Base-by-base conservation (phyloP, 2,888 invertebrate species). In the Thera britannica region DNA sequence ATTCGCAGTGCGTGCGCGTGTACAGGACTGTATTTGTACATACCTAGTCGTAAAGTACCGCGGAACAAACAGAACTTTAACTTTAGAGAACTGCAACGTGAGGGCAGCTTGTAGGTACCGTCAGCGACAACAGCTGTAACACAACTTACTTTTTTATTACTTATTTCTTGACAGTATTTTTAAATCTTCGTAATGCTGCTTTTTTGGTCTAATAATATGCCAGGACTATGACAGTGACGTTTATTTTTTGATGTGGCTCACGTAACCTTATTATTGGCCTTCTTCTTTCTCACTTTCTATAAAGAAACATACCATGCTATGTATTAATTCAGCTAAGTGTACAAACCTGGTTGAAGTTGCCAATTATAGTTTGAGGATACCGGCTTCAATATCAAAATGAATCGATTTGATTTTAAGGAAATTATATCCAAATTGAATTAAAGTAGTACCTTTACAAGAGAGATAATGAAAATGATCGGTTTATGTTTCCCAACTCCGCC, bases 41-140 rank as follows among this genome's bases (percentile, higher is more conserved):
- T 56, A 49, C 54, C 58, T 59, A 52, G 51, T 63, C 70, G 65
- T 70, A 70, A 70, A 64, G 66, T 69, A 52, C 52, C 58, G 63
- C 58, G 63, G 57, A 69, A 65, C 74, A 72, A 74, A 74, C 68
- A 71, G 49, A 71, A 72, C 65, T 74, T 71, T 72, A 70, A 71
- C 72, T 23, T 72, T 66, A 74, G 65, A 70, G 66, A 63, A 61
- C 61, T 67, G 70, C 67, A 74, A 71, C 68, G 67, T 62, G 58
- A 38, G 62, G 48, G 58, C 23, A 60, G 55, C 62, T 58, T n/a
- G 55, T 49, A 38, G 3, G 54, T 57, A 62, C 56, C 65, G 48
- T 54, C 61, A 44, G 4, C 58, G 48, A 58, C 11, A 35, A 12
- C 3, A 41, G 11, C 48, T 11, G 11, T 3, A 11, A 48, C 48